phyloP scores from a whole-genome alignment of 1,140 invertebrate genomes.

The Plectrocnemia conspersa region DNA sequence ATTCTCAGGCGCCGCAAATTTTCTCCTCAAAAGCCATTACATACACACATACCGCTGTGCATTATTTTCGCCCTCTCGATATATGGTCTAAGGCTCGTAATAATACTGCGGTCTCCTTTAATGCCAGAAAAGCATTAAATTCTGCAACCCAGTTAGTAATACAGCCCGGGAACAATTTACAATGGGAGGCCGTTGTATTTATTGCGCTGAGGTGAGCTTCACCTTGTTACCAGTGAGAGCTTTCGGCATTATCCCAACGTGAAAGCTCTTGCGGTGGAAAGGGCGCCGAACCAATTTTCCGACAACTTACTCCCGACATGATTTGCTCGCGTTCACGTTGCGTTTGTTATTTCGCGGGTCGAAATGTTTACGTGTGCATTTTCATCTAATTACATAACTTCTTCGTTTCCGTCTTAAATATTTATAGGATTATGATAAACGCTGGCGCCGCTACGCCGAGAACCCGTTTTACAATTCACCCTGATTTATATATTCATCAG shows the following conservation, averaged over 20 bases:
- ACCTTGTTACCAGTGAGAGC: conserved; percentile 20
- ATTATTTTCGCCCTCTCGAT: conserved; percentile 1
- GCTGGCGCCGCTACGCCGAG: no score
- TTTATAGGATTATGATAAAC: conserved; percentile 6
- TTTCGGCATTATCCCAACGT: no score
- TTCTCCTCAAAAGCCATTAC: conserved; percentile 13
- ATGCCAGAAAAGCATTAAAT: conserved; percentile 15
- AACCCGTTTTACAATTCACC: conserved; percentile 21
- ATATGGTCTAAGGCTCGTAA: conserved; percentile 13
- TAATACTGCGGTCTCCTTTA: conserved; percentile 23
- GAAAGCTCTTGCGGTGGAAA: no score
- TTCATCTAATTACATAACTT: no score
- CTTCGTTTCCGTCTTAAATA: conserved; percentile 13
- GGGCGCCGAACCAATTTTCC: no score
- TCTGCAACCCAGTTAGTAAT: conserved; percentile 7
- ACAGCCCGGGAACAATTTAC: conserved; percentile 22
- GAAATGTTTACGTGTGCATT: no score
- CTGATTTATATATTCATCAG: conserved; percentile 34
- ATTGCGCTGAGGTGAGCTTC: conserved; percentile 11
- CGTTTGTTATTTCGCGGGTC: no score
- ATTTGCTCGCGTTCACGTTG: no score
- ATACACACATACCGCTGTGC: background rate
- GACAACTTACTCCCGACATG: no score
- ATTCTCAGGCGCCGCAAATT: background rate
- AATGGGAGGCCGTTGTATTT: conserved; percentile 24